A percentile compares a stretch with the other conserved stretches of the same genome.
phyloP scores from a whole-genome alignment of 2,113 vertebrate species.

The Carassius carassius region DNA sequence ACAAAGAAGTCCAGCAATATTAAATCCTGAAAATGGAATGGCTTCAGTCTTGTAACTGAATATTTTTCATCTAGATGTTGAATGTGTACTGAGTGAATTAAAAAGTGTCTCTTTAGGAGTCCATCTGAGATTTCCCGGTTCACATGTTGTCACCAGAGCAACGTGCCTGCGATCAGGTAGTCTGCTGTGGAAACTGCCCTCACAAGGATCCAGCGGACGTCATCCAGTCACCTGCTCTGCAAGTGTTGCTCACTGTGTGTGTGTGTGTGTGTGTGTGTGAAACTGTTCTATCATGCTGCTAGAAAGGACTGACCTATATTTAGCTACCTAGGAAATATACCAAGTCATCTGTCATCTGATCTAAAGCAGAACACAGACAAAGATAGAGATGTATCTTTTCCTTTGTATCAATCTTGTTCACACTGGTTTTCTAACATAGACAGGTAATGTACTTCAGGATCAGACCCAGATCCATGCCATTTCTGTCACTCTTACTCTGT shows the following conservation, averaged over 20 bases:
- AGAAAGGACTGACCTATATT: constrained; percentile 38
- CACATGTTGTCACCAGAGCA: constrained; percentile 30
- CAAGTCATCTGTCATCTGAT: constrained; percentile 33
- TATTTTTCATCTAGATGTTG: not conserved
- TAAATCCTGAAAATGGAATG: constrained; percentile 17
- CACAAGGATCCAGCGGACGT: not conserved
- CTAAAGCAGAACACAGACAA: not conserved
- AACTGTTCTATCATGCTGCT: not conserved
- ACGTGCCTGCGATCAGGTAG: constrained; percentile 42
- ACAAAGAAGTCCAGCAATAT: constrained; percentile 3
- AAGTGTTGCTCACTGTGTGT: not conserved
- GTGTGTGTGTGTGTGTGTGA: not conserved
- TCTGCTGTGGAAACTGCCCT: constrained; percentile 36
- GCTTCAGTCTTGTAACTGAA: not conserved
- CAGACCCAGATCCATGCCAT: too few relatives aligned
- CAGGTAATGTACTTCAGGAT: not conserved
- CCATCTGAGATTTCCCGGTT: not conserved
- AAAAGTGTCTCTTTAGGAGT: constrained; percentile 17
- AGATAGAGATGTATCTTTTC: not conserved
- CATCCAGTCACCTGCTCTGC: too few relatives aligned
- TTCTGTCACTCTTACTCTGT: not conserved
- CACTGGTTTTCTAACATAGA: not conserved
- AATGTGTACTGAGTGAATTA: constrained; percentile 23
- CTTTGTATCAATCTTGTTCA: not conserved
- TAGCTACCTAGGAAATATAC: constrained; percentile 22